Conservation (phyloP, 2,888 invertebrate genomes). For the Andrena bicolor region DNA sequence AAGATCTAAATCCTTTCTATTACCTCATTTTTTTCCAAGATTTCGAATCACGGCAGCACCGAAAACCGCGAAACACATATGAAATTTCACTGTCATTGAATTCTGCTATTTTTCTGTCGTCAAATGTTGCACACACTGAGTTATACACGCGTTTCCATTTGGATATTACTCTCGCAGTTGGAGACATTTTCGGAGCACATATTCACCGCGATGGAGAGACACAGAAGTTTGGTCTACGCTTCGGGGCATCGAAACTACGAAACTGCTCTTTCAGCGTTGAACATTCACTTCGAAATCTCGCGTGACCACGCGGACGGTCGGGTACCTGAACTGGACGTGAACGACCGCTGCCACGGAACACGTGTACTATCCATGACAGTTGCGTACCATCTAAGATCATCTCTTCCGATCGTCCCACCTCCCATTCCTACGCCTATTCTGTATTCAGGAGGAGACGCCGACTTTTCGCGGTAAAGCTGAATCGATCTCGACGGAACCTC, state of each 20-base stretch:
- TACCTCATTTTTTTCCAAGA: too few species aligned
- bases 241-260: background rate
- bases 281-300: conserved; percentile 35
- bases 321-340: conserved; percentile 43
- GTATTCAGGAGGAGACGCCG: conserved; percentile 17
- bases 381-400: conserved; percentile 73
- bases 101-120: too few species aligned
- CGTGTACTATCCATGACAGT: conserved; percentile 74
- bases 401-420: conserved; percentile 32
- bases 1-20: too few species aligned
- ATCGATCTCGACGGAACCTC: conserved; percentile 15
- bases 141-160: too few species aligned
- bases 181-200: background rate
- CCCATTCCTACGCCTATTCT: conserved; percentile 36
- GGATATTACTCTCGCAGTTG: too few species aligned
- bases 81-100: too few species aligned
- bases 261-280: conserved; percentile 18
- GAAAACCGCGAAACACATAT: too few species aligned
- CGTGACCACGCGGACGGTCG: conserved; percentile 45
- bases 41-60: too few species aligned
- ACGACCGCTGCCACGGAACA: conserved; percentile 52
- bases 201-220: background rate
- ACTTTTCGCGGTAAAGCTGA: conserved; percentile 17
- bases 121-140: too few species aligned
- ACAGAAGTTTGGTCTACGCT: background rate